Evolutionary conservation across 2,888 invertebrate species (phyloP).

Genomic region (Tinea semifulvella): DNA sequence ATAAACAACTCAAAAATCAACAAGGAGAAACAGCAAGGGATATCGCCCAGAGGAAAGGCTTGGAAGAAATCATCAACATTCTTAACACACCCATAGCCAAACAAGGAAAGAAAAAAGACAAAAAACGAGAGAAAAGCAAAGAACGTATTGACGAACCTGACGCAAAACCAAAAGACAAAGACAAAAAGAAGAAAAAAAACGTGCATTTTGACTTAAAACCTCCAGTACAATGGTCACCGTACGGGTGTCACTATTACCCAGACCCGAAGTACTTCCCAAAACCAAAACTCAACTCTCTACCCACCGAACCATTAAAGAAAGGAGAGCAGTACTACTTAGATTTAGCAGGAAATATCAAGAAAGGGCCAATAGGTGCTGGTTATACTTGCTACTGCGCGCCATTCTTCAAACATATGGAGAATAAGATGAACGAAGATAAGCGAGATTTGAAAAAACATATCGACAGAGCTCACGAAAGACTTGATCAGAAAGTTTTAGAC

Average conservation of each 20-base stretch:
- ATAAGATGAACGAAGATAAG: conserved; percentile 81
- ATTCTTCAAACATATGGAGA: conserved; percentile 88
- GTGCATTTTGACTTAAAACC: conserved; percentile 63
- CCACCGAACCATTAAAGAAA: conserved; percentile 82
- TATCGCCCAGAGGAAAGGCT: conserved; percentile 87
- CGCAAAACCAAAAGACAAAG: conserved; percentile 46
- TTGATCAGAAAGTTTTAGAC: conserved; percentile 84
- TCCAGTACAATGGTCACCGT: conserved; percentile 82
- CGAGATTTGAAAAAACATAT: conserved; percentile 81
- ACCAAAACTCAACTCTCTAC: conserved; percentile 85
- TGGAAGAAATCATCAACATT: conserved; percentile 84
- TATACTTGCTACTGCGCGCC: conserved; percentile 94
- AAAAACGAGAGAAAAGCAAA: conserved; percentile 54
- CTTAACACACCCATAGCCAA: conserved; percentile 67
- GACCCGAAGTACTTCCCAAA: conserved; percentile 86
- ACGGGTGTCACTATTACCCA: conserved; percentile 91
- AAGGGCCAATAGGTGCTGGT: conserved; percentile 94
- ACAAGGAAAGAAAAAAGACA: conserved; percentile 47
- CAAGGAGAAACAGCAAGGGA: conserved; percentile 91
- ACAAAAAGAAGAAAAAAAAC: conserved; percentile 55
- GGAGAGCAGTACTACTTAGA: conserved; percentile 96
- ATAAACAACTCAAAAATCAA: conserved; percentile 73
- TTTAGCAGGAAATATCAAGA: conserved; percentile 92
- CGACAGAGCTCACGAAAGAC: conserved; percentile 79
- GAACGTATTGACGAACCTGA: conserved; percentile 66